These are phyloP conservation scores for Eulemur mongoz DNA, from an alignment of 2,797 vertebrate genomes.

Conservation along the genomic window DNA sequence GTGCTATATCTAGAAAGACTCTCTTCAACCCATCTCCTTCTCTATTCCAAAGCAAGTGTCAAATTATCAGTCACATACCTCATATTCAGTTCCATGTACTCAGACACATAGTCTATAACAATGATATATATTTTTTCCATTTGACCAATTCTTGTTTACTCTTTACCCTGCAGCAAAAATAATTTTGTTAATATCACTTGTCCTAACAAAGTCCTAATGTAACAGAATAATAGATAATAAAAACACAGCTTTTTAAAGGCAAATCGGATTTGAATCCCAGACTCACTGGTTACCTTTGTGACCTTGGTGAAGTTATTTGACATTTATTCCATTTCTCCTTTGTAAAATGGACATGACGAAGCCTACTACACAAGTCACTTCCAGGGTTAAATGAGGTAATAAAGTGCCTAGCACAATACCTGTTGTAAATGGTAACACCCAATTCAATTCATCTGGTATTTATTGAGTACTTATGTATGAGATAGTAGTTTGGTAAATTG, in stretches of 20 bases:
- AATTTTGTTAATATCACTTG: slow-evolving; percentile 10
- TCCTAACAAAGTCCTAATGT: not conserved
- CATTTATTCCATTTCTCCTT: slow-evolving; percentile 29
- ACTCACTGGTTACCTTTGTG: not conserved
- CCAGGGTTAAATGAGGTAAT: slow-evolving; percentile 2
- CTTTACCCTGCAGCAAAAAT: slow-evolving; percentile 29
- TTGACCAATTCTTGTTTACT: not conserved
- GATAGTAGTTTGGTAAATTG: not conserved
- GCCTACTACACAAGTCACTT: not conserved
- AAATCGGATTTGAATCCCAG: not conserved
- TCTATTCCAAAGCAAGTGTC: not conserved
- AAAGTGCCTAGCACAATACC: not conserved
- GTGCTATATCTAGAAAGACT: not conserved
- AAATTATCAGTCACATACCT: not conserved
- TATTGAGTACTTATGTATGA: not conserved
- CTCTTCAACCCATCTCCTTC: not conserved
- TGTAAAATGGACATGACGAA: not conserved
- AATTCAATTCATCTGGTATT: not conserved
- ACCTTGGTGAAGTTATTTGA: slow-evolving; percentile 21
- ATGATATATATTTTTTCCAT: not conserved
- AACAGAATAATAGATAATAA: not conserved
- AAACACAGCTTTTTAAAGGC: not conserved
- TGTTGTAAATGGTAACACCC: not conserved
- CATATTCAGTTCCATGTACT: not conserved
- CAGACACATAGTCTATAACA: not conserved